Base-by-base conservation (phyloP, 2,113 vertebrate species). In the Anarhynchus alexandrinus region DNA sequence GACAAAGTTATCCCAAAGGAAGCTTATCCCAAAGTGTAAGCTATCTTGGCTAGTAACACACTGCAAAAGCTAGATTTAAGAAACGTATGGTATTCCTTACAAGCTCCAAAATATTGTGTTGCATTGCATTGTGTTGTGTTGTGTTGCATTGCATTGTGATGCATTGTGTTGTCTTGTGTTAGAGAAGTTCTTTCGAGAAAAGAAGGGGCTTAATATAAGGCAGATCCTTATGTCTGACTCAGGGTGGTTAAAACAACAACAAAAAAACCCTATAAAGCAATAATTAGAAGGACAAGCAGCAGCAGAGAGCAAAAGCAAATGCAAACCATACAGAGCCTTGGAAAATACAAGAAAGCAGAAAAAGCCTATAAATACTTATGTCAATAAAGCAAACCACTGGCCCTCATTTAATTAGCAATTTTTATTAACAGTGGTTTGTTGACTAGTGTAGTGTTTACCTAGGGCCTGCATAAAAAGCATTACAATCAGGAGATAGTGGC, bases 401-500 rank as follows among this genome's bases (percentile, higher is more conserved):
- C 80, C 57, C 69, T 94, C 91, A 69, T 89, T 94, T 94, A 92
- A 95, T 97, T 97, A 94, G 86, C 70, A 82, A 85, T 85, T 94
- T 96, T 95, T 95, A 91, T 96, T 91, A 94, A 95, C 88, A 94
- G 86, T 61, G 83, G 66, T 80, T 95, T 94, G 96, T 95, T 97
- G 93, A 89, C 83, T 91, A 70, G 62, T 47, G 38, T 49, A 38
- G 54, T 96, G 89, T 95, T 97, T 95, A 94, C 77, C 71, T 80
- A 91, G 58, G 49, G 74, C 70, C 89, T 62, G 55, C 84, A 76
- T 94, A 92, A 95, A 94, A 83, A 84, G 27, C 80, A 79, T 86
- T 91, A 91, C 66, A 65, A 94, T 82, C 88, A 87, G 69, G 81
- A 94, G 45, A 87, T 65, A 82, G 81, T 89, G 84, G 66, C 81